Percentiles rank a stretch among this genome's conserved stretches.
These are phyloP conservation scores for Brenthis daphne DNA, from an alignment of 2,888 invertebrate genomes.

Conservation along the genomic window DNA sequence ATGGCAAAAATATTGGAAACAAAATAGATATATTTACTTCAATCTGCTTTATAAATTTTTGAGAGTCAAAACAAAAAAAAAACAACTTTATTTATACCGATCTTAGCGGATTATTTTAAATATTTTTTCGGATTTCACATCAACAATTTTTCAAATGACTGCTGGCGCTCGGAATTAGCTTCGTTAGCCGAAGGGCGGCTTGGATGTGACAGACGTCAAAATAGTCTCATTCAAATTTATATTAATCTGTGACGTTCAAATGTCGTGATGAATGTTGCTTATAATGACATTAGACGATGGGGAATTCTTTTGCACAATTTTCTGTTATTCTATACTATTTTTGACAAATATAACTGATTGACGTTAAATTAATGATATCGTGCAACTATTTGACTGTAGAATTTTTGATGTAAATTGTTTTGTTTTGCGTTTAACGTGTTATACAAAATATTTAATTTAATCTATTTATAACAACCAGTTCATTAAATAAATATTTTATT, in stretches of 20 bases:
- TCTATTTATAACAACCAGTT: background rate
- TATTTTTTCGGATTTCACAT: constrained; percentile 23
- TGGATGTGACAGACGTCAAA: constrained; percentile 75
- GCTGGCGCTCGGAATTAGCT: constrained; percentile 62
- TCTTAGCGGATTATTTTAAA: background rate
- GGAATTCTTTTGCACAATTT: constrained; percentile 26
- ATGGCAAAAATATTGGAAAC: too few relatives aligned
- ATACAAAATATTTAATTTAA: background rate
- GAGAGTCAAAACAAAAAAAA: too few relatives aligned
- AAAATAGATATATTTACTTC: too few relatives aligned
- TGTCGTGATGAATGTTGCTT: constrained; percentile 39
- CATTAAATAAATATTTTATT: background rate
- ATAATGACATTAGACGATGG: constrained; percentile 34
- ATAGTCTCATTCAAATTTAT: constrained; percentile 62
- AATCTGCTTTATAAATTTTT: too few relatives aligned
- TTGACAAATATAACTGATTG: constrained; percentile 7
- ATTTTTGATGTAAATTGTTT: background rate
- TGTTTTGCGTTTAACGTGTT: background rate
- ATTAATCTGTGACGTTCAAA: constrained; percentile 51
- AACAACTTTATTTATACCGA: too few relatives aligned
- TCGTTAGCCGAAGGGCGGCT: constrained; percentile 73
- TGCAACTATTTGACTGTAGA: constrained; percentile 14
- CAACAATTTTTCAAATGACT: constrained; percentile 48
- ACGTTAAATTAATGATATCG: constrained; percentile 12
- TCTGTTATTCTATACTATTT: background rate